phyloP scores from a whole-genome alignment of 1,140 invertebrate genomes.

The Chelonus insularis region DNA sequence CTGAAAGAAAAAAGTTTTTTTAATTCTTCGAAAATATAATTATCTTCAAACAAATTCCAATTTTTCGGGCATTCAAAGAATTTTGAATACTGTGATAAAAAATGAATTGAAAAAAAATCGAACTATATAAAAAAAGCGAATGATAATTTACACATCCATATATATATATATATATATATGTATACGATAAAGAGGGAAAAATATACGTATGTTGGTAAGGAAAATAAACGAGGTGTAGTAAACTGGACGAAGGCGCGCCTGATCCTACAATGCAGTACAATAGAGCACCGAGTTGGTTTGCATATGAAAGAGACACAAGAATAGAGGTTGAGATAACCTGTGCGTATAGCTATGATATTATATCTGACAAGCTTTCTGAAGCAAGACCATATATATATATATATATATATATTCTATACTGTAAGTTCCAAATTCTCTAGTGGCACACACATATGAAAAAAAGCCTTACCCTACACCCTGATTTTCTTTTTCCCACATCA shows the following conservation, averaged over 20 bases:
- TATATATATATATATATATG: slow-evolving; percentile 14
- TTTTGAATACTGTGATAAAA: no score
- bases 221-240: slow-evolving; percentile 53
- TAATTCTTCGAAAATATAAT: no score
- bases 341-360: slow-evolving; percentile 23
- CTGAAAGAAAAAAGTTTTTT: no score
- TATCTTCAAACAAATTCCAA: no score
- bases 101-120: no score
- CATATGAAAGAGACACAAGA: slow-evolving; percentile 53
- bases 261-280: slow-evolving; percentile 51
- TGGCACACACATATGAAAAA: neutral
- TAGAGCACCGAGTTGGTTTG: slow-evolving; percentile 50
- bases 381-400: neutral
- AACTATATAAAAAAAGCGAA: no score
- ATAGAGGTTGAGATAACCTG: slow-evolving; percentile 25
- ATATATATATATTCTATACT: neutral
- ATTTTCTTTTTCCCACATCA: neutral
- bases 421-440: slow-evolving; percentile 18
- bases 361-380: slow-evolving; percentile 25
- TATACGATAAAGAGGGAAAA: slow-evolving; percentile 3
- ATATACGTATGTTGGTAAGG: slow-evolving; percentile 23
- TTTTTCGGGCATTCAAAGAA: no score
- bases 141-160: no score
- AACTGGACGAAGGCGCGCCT: slow-evolving; percentile 46
- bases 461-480: neutral